These are phyloP conservation scores for Microplitis manilae DNA, from an alignment of 2,888 invertebrate species.

Conservation along the genomic window DNA sequence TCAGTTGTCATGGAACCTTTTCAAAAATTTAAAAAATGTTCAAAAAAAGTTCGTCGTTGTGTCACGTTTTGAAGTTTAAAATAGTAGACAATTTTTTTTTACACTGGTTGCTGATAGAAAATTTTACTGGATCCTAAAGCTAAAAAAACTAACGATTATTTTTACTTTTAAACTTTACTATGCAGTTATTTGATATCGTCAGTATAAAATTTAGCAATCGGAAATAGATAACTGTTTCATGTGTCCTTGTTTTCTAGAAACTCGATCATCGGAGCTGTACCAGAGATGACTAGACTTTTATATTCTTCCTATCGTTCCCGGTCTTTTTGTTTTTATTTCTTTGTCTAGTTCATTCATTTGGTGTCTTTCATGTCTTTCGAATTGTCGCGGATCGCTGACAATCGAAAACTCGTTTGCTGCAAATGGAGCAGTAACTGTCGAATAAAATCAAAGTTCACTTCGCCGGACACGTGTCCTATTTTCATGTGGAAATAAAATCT, in stretches of 20 bases:
- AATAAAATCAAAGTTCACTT: slow-evolving; percentile 21
- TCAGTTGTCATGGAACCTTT: too few relatives aligned
- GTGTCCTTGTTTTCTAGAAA: slow-evolving; percentile 7
- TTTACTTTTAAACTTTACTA: too few relatives aligned
- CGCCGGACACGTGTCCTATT: not conserved
- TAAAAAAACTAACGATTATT: too few relatives aligned
- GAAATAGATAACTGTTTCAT: not conserved
- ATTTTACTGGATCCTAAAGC: too few relatives aligned
- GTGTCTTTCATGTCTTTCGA: slow-evolving; percentile 13
- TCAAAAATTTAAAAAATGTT: too few relatives aligned
- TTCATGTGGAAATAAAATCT: not conserved
- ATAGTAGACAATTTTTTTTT: too few relatives aligned
- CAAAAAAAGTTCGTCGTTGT: too few relatives aligned
- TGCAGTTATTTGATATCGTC: not conserved
- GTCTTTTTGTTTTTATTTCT: not conserved
- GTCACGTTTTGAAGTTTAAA: too few relatives aligned
- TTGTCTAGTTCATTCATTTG: not conserved
- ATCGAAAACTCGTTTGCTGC: slow-evolving; percentile 31
- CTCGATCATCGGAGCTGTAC: slow-evolving; percentile 16
- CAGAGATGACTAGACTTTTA: not conserved
- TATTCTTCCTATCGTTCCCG: not conserved
- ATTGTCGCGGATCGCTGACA: slow-evolving; percentile 20
- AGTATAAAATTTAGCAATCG: not conserved
- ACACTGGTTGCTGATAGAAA: too few relatives aligned
- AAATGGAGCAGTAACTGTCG: slow-evolving; percentile 30